Conservation (phyloP, 2,888 invertebrate genomes). For the Sepioteuthis lessoniana region DNA sequence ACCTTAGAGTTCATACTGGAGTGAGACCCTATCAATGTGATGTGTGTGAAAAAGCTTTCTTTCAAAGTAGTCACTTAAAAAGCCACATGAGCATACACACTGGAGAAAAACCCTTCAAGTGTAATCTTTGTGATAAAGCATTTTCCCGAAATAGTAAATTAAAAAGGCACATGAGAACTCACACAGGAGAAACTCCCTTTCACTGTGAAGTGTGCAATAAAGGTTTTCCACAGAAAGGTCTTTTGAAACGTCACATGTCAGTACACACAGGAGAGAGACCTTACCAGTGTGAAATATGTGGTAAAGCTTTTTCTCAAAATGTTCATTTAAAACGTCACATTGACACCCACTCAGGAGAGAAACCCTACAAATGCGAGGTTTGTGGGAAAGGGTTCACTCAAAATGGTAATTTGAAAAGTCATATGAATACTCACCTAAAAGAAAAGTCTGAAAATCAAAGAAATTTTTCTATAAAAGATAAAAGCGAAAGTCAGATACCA, state of each 20-base stretch:
- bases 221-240: neutral
- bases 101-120: too few species aligned
- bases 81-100: too few species aligned
- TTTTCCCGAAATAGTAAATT: neutral
- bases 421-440: slow-evolving; percentile 55
- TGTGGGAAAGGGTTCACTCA: slow-evolving; percentile 55
- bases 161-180: slow-evolving; percentile 35
- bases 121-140: slow-evolving; percentile 1
- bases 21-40: too few species aligned
- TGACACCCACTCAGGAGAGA: slow-evolving; percentile 52
- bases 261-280: slow-evolving; percentile 54
- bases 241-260: slow-evolving; percentile 24
- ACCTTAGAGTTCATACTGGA: too few species aligned
- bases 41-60: too few species aligned
- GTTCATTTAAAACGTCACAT: slow-evolving; percentile 52
- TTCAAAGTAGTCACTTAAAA: too few species aligned
- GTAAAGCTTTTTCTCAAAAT: slow-evolving; percentile 52
- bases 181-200: slow-evolving; percentile 1
- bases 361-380: slow-evolving; percentile 52
- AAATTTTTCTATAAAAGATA: too few species aligned
- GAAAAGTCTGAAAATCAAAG: slow-evolving; percentile 41
- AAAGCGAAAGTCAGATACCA: too few species aligned
- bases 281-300: slow-evolving; percentile 54
- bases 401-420: slow-evolving; percentile 54
- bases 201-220: neutral